phyloP scores from a whole-genome alignment of 2,888 invertebrate species.

The Cryptocephalus moraei region DNA sequence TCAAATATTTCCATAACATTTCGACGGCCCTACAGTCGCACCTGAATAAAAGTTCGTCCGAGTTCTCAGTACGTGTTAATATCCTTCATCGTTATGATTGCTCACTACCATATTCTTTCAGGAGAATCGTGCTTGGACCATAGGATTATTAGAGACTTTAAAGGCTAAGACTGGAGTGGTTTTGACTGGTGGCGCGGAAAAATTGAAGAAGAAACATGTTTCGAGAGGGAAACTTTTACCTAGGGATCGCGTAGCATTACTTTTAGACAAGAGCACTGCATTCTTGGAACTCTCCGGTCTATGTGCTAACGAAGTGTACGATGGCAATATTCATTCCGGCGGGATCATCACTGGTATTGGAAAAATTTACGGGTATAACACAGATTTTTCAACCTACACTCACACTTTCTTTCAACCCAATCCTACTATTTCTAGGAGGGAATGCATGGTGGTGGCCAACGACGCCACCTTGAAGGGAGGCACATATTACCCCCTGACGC shows the following conservation, averaged over 20 bases:
- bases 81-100: not conserved
- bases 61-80: too few relatives aligned
- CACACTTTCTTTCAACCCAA: too few relatives aligned
- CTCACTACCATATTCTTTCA: constrained; percentile 25
- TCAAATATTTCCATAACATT: too few relatives aligned
- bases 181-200: constrained; percentile 64
- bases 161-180: constrained; percentile 51
- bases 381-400: not conserved
- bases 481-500: constrained; percentile 91
- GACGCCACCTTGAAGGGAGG: constrained; percentile 98
- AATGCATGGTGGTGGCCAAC: constrained; percentile 89
- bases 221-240: constrained; percentile 84
- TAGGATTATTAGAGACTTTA: constrained; percentile 58
- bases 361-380: constrained; percentile 55
- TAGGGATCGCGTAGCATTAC: constrained; percentile 77
- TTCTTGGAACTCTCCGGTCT: constrained; percentile 52
- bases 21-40: too few relatives aligned
- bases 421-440: constrained; percentile 41
- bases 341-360: constrained; percentile 80
- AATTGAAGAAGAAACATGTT: constrained; percentile 67
- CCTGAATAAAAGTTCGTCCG: too few relatives aligned
- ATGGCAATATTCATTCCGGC: constrained; percentile 64
- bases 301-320: constrained; percentile 50
- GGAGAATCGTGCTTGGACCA: constrained; percentile 76
- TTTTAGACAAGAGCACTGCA: constrained; percentile 76